Percentiles rank a stretch among this genome's conserved stretches.
Conservation (phyloP, 2,888 invertebrate species). For the Mimas tiliae region DNA sequence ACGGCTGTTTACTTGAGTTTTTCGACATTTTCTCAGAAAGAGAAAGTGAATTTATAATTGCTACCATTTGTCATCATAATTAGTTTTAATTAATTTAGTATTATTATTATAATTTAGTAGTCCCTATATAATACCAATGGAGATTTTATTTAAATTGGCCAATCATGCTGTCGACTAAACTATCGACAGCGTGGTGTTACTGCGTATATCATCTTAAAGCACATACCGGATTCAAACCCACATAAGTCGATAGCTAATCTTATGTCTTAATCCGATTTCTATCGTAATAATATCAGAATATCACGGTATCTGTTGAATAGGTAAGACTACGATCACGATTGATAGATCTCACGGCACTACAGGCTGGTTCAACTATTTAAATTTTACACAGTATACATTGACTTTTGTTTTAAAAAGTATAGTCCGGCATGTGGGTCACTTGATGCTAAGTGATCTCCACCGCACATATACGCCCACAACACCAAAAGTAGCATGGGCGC, state of each 20-base stretch:
- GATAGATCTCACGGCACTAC: background rate
- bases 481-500: no score
- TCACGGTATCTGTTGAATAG: background rate
- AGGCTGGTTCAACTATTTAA: background rate
- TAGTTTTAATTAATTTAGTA: background rate
- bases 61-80: background rate
- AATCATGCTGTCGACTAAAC: no score
- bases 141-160: no score
- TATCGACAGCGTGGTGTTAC: no score
- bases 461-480: no score
- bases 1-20: slow-evolving; percentile 34
- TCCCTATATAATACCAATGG: no score
- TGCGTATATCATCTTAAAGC: no score
- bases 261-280: background rate
- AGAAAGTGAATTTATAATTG: slow-evolving; percentile 14
- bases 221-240: no score
- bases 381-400: background rate
- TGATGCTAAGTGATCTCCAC: no score
- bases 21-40: slow-evolving; percentile 26
- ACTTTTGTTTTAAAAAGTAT: no score
- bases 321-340: slow-evolving; percentile 4
- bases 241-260: background rate
- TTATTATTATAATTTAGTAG: no score
- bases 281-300: background rate
- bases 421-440: no score